These are phyloP conservation scores for Siniperca obscura DNA, from an alignment of 2,797 vertebrate genomes.

Conservation along the genomic window DNA sequence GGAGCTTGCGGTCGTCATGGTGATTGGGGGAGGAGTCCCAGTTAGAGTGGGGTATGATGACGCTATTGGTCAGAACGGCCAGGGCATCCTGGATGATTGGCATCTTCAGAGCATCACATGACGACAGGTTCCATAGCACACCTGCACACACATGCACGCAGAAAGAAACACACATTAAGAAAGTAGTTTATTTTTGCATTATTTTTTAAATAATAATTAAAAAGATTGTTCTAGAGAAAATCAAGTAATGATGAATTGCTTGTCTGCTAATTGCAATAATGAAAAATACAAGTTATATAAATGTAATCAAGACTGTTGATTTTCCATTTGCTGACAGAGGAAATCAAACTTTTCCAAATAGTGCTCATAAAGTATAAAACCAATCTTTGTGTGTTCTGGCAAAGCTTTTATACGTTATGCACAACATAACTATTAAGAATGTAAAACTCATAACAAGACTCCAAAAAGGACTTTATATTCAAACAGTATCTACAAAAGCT, in stretches of 20 bases:
- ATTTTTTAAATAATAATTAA: neutral
- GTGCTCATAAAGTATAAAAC: neutral
- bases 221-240: neutral
- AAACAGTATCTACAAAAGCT: neutral
- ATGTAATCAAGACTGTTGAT: neutral
- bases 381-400: neutral
- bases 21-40: conserved; percentile 95
- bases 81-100: conserved; percentile 99
- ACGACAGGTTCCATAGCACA: conserved; percentile 98
- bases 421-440: neutral
- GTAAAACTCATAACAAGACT: neutral
- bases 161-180: neutral
- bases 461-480: neutral
- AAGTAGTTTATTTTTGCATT: neutral
- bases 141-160: conserved; percentile 79
- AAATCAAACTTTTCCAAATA: neutral
- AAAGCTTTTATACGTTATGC: neutral
- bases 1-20: conserved; percentile 96
- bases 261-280: neutral
- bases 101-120: conserved; percentile 99
- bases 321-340: conserved; percentile 4
- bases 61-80: conserved; percentile 96
- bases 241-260: neutral
- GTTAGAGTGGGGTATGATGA: conserved; percentile 97
- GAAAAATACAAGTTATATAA: conserved; percentile 11